Base-by-base conservation (phyloP, 1,140 invertebrate genomes). In the Ericerus pela region DNA sequence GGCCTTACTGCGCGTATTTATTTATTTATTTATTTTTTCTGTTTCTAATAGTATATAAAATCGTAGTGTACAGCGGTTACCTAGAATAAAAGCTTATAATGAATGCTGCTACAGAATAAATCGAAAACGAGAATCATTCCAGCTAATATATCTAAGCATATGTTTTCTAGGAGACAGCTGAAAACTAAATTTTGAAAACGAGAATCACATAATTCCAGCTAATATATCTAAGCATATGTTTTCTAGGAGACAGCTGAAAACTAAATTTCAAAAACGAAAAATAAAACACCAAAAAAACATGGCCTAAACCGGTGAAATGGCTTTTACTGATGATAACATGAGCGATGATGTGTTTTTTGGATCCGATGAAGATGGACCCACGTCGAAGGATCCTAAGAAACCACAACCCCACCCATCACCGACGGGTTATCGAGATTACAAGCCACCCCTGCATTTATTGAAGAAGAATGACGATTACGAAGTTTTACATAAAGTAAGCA, bases 281-380 rank as follows among this genome's bases (percentile, higher is more conserved):
- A n/a, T n/a, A 10, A n/a, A n/a, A 33, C 8, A 33, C n/a, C 30
- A n/a, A 33, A 33, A 10, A n/a, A 33, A 33, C n/a, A 33, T 10
- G 8, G 30, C n/a, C 8, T 33, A 33, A 33, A 8, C 8, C n/a
- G n/a, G 8, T 10, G 31, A 73, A 72, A 63, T 67, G 36, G 67
- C 70, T 64, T 65, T 62, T 16, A 68, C 64, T 5, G 73, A 75
- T 24, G 81, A 83, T 67, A 82, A 77, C 61, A 82, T 85, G 76
- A 82, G 79, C 63, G 84, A 88, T 65, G 84, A 87, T 65, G 84
- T 86, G 12, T 87, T 87, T 62, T 82, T 85, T 64, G 73, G 65
- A 6, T 60, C 67, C 24, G 67, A 71, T 20, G 69, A 70, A 53
- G 33, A 43, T 55, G 27, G 56, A 51, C 56, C 63, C 33, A 51